Percentiles rank a stretch among this genome's conserved stretches.
These are phyloP conservation scores for Schizotus pectinicornis DNA, from an alignment of 2,888 invertebrate genomes.

Conservation along the genomic window DNA sequence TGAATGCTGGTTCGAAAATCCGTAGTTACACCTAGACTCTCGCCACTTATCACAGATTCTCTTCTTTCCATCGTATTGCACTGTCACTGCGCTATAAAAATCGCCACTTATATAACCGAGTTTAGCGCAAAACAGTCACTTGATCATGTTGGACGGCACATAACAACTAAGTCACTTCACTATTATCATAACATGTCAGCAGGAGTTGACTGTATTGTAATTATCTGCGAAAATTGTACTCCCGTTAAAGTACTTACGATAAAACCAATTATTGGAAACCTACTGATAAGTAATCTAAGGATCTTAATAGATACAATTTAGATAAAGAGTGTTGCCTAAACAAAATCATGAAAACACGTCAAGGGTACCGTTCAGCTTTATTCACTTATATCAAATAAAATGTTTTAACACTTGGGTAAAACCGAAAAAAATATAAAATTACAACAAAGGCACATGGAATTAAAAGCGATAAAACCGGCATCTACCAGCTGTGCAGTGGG, in stretches of 20 bases:
- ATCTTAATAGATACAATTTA: not conserved
- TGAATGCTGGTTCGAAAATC: slow-evolving; percentile 10
- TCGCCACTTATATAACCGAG: not conserved
- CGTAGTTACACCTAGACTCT: not conserved
- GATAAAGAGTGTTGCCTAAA: no score
- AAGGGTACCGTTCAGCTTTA: not conserved
- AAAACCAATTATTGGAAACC: slow-evolving; percentile 2
- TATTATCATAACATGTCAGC: not conserved
- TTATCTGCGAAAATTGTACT: not conserved
- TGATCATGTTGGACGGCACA: not conserved
- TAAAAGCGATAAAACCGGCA: slow-evolving; percentile 1
- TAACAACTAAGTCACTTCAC: not conserved
- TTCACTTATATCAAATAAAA: not conserved
- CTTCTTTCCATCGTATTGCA: not conserved
- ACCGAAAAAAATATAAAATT: not conserved
- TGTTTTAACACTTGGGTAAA: not conserved
- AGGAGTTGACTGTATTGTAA: not conserved
- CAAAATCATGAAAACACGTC: not conserved
- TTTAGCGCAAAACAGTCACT: not conserved
- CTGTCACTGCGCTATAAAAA: not conserved
- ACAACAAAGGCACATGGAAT: slow-evolving; percentile 5
- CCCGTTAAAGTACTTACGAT: not conserved
- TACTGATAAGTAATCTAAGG: slow-evolving; percentile 2
- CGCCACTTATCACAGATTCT: not conserved
- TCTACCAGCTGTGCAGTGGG: no score